Base-by-base conservation (phyloP, 2,888 invertebrate genomes). In the Acanthopleura granulata region DNA sequence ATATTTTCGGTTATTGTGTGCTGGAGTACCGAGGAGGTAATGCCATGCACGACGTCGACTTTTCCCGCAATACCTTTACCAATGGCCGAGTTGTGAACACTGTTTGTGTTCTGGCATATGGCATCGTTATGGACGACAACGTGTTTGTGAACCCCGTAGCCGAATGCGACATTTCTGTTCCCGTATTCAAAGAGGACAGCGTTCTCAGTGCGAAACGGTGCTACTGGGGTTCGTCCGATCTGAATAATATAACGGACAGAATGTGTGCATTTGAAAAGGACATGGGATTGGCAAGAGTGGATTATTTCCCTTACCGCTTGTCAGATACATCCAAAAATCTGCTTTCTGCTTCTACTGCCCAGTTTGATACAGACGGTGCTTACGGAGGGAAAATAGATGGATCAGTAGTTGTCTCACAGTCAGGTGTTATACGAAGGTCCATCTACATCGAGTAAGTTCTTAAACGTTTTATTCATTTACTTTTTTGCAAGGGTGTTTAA, bases 231-330 rank as follows among this genome's bases (percentile, higher is more conserved):
- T 66, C 66, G 1, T 22, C 29, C 16, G 66, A 66, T 16, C 6
- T 66, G 18, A 18, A 27, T 18, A 27, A 22, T 14, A 66, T 66
- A 27, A 16, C 29, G 22, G 66, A 66, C 1, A 66, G 66, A 27
- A 66, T 66, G 25, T 66, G 66, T 66, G 66, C 22, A 18, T 66
- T 66, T 66, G 29, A 66, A 16, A 66, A 66, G 29, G 29, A 66
- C 22, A 27, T 66, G 27, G 25, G 22, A 16, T 27, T 27, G 16
- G 22, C 66, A 22, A 22, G 66, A 16, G 29, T 66, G 3, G 22
- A 22, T 6, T 66, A 27, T 14, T 27, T 66, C 15, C 66, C 66
- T 6, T 66, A 27, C 66, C 22, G 66, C 6, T 16, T 27, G 16
- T 27, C 25, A 18, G 66, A 66, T 3, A 27, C 18, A 6, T 16